phyloP scores from a whole-genome alignment of 2,113 vertebrate species.

The Megalops atlanticus region DNA sequence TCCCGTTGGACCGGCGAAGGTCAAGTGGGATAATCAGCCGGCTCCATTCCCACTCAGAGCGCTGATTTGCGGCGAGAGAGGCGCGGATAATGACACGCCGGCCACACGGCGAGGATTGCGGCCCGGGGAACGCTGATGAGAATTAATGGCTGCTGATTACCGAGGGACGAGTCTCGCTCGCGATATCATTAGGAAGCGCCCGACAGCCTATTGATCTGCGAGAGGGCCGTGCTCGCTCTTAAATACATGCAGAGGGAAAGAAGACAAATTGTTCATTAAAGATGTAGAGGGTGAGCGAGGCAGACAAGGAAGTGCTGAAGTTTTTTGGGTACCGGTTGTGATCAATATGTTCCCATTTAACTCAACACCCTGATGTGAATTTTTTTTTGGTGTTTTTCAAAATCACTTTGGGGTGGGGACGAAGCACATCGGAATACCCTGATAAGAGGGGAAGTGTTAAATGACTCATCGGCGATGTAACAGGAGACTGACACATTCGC shows the following conservation, averaged over 20 bases:
- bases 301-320: background rate
- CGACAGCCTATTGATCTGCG: background rate
- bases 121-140: background rate
- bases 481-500: background rate
- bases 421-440: background rate
- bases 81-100: background rate
- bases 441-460: background rate
- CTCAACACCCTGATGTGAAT: background rate
- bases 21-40: constrained; percentile 22
- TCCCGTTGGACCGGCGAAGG: constrained; percentile 3
- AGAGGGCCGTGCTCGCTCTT: background rate
- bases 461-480: background rate
- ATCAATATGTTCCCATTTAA: background rate
- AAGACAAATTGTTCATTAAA: background rate
- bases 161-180: background rate
- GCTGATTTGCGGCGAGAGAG: background rate
- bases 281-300: background rate
- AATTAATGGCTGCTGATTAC: constrained; percentile 2
- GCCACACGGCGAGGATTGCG: background rate
- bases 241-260: background rate
- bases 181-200: background rate
- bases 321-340: background rate
- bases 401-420: background rate
- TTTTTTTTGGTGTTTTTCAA: too few relatives aligned
- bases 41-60: background rate